Conservation (phyloP, 2,888 invertebrate genomes). For the Herminia tarsipennalis region DNA sequence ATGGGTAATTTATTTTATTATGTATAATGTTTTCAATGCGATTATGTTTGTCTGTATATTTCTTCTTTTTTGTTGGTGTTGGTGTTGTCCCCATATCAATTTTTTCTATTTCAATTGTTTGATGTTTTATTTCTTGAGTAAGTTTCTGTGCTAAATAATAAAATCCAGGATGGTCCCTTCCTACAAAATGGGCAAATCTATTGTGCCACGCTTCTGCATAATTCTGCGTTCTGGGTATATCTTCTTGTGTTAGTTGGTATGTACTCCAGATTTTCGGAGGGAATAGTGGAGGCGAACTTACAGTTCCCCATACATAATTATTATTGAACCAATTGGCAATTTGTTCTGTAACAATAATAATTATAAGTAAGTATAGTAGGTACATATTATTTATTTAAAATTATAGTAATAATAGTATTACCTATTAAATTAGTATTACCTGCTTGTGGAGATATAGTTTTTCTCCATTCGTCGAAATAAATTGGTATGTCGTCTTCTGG, state of each 20-base stretch:
- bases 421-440: conserved; percentile 1
- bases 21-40: too few relatives aligned
- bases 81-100: background rate
- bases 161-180: conserved; percentile 3
- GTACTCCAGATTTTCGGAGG: too few relatives aligned
- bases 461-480: conserved; percentile 9
- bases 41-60: background rate
- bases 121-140: conserved; percentile 1
- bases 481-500: too few relatives aligned
- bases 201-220: conserved; percentile 9
- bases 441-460: conserved; percentile 5
- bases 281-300: too few relatives aligned
- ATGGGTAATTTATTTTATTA: too few relatives aligned
- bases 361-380: too few relatives aligned
- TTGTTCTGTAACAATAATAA: too few relatives aligned
- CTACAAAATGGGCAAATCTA: conserved; percentile 1
- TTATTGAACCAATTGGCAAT: too few relatives aligned
- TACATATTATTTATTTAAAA: too few relatives aligned
- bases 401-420: too few relatives aligned
- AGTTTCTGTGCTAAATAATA: conserved; percentile 1
- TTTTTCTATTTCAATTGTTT: background rate
- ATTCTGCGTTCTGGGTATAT: conserved; percentile 14
- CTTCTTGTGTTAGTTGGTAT: background rate
- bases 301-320: too few relatives aligned
- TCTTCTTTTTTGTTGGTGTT: background rate